Base-by-base conservation (phyloP, 2,113 vertebrate species). In the Scolopax mira region DNA sequence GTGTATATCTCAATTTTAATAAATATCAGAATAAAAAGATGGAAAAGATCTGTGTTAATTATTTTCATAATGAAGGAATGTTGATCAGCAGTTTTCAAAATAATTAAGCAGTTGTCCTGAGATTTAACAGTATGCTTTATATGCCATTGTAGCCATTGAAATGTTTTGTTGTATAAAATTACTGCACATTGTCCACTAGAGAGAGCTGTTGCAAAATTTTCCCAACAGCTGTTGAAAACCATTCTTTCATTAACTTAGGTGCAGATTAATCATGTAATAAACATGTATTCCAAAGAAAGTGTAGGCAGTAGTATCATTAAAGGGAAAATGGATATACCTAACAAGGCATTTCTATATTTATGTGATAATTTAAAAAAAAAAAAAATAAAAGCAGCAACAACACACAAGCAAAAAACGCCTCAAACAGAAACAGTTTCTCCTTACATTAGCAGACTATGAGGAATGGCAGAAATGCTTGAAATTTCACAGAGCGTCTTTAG, bases 201-300 rank as follows among this genome's bases (percentile, higher is more conserved):
- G 97, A 97, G 97, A 94, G 97, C 96, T 95, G 72, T 96, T 96
- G 93, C 95, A 96, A 93, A 94, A 42, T 90, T 69, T 88, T 94
- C 64, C 28, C 44, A 94, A 55, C 35, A 78, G 35, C 16, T 66
- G 48, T 39, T 95, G 35, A 79, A 73, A 71, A 58, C 16, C 5
- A 27, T 75, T 80, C 21, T 75, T 79, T 82, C 30, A 49, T 94
- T 75, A 55, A 28, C 22, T 48, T 80, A 48, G 54, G 35, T 60
- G 44, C 33, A 61, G 37, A 27, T 71, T 10, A 87, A 62, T 42
- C 14, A 49, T 10, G 12, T 64, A 30, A 64, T 64, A 64, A 64
- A 64, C 25, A 19, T 22, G 62, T 44, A 65, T 44, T 33, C 39
- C 61, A 75, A 37, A 65, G 48, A 48, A 77, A 58, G 4, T 10